Percentiles rank a stretch among this genome's conserved stretches.
phyloP scores from a whole-genome alignment of 1,140 invertebrate species.

The Epicauta chinensis region DNA sequence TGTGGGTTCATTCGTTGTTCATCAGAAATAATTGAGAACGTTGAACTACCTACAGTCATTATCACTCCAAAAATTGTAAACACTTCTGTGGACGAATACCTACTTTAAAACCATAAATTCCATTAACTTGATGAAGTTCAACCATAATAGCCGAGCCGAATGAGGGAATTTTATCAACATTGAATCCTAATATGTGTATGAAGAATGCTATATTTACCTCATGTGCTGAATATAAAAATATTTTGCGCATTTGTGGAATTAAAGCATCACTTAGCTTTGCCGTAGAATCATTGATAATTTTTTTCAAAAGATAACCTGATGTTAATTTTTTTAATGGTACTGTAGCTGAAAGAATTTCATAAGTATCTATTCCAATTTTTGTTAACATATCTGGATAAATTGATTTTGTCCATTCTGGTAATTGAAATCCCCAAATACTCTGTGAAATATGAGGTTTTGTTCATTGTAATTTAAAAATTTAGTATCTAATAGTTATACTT shows the following conservation, averaged over 20 bases:
- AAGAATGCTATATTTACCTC: slow-evolving; percentile 27
- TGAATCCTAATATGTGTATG: slow-evolving; percentile 20
- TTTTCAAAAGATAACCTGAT: slow-evolving; percentile 22
- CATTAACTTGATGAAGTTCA: slow-evolving; percentile 25
- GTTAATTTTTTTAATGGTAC: slow-evolving; percentile 19
- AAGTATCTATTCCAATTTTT: slow-evolving; percentile 20
- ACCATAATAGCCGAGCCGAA: slow-evolving; percentile 27
- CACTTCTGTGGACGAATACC: no score
- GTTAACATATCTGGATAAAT: slow-evolving; percentile 50
- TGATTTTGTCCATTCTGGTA: slow-evolving; percentile 54
- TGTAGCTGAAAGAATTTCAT: slow-evolving; percentile 20
- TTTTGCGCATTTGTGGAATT: slow-evolving; percentile 16
- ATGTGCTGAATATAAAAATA: slow-evolving; percentile 31
- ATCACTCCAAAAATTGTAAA: no score
- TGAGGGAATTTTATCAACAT: slow-evolving; percentile 24
- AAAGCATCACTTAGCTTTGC: slow-evolving; percentile 9
- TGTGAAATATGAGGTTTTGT: no score
- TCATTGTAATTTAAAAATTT: no score
- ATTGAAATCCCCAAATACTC: slow-evolving; percentile 44
- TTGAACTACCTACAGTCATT: no score
- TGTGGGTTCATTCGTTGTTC: no score
- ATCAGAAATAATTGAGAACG: no score
- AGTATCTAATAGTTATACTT: no score
- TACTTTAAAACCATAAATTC: slow-evolving; percentile 25
- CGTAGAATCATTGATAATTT: slow-evolving; percentile 26